phyloP scores from a whole-genome alignment of 2,113 vertebrate species.

The Picathartes gymnocephalus region DNA sequence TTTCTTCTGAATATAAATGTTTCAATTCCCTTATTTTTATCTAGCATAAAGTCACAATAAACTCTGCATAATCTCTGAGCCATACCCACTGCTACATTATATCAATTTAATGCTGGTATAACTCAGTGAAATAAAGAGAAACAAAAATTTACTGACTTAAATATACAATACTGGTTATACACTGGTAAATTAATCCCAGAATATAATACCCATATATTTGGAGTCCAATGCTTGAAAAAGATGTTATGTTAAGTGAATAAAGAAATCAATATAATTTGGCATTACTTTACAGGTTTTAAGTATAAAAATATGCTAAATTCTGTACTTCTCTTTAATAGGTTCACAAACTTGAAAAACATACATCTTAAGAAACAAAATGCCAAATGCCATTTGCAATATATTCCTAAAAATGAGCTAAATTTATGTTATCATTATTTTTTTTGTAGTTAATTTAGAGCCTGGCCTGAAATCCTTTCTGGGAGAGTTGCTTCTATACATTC shows the following conservation, averaged over 20 bases:
- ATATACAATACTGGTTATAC: neutral
- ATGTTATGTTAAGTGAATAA: neutral
- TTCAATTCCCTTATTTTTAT: neutral
- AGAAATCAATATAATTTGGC: neutral
- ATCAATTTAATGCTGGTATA: neutral
- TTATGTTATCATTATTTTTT: neutral
- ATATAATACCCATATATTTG: neutral
- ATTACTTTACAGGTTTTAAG: neutral
- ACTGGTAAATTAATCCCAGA: neutral
- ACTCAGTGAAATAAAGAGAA: constrained; percentile 6
- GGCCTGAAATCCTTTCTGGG: neutral
- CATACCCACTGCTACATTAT: neutral
- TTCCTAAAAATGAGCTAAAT: neutral
- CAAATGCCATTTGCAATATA: neutral
- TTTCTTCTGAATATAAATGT: neutral
- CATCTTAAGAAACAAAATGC: neutral
- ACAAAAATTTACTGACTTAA: neutral
- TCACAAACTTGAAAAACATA: neutral
- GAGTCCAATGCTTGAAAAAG: neutral
- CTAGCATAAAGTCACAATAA: neutral
- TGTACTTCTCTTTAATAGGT: neutral
- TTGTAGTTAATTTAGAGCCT: neutral
- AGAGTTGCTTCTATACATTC: neutral
- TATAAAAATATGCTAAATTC: neutral
- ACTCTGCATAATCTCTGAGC: neutral